Conservation (phyloP, 2,797 vertebrate species). For the Esox masquinongy region DNA sequence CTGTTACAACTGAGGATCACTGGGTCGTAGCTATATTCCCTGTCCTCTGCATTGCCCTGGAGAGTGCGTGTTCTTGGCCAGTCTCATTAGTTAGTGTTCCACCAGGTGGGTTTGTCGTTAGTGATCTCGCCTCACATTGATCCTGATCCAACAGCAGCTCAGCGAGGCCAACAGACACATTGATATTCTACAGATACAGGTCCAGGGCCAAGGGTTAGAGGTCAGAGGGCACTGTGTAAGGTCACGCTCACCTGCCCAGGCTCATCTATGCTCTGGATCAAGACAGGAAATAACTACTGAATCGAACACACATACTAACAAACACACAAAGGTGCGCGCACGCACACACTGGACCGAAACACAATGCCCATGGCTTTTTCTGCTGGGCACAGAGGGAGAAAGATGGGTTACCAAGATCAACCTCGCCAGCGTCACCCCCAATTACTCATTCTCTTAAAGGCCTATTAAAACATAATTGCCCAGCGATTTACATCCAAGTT, state of each 20-base stretch:
- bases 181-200: neutral
- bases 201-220: neutral
- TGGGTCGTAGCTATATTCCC: neutral
- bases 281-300: neutral
- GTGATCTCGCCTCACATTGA: conserved; percentile 17
- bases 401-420: conserved; percentile 76
- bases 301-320: conserved; percentile 14
- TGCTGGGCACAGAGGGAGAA: conserved; percentile 59
- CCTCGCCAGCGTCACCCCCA: conserved; percentile 74
- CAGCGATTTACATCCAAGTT: conserved; percentile 82
- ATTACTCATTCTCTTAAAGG: conserved; percentile 85
- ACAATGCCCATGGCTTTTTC: conserved; percentile 44
- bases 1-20: too few species aligned
- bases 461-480: conserved; percentile 85
- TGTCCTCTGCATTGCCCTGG: neutral
- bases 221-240: conserved; percentile 5
- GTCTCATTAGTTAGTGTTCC: conserved; percentile 27
- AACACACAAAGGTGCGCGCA: neutral
- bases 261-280: neutral
- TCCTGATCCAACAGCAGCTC: neutral
- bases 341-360: conserved; percentile 23
- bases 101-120: conserved; percentile 1
- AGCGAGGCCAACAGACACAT: conserved; percentile 1
- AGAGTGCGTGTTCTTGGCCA: conserved; percentile 7
- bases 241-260: neutral